Evolutionary conservation across 2,797 vertebrate genomes (phyloP), one percentile per base, ranked within the genome.

Genomic region (Gallinago nigripennis): DNA sequence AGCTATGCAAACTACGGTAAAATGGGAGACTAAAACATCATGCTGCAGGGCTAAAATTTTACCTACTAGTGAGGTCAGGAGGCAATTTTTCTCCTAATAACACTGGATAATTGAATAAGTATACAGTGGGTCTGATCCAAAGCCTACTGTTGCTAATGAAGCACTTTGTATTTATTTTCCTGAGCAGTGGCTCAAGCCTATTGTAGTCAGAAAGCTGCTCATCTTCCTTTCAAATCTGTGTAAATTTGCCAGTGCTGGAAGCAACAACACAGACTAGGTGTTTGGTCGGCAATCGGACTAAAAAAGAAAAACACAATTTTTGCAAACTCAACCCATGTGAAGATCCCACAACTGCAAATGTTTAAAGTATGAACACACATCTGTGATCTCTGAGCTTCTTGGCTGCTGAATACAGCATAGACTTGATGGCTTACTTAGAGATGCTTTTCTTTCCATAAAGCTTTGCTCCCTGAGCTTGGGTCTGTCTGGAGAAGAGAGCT

Each of bases 31-130:
- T 66, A 65, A 90, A 91, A 54, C 20, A 25, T 92, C 72, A 58
- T 31, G 63, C 82, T 93, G 13, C 53, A 85, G 57, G 88, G 82
- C 54, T 95, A 92, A 57, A 78, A 85, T 83, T 92, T 93, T 91
- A 90, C 63, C 46, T 92, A 20, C 54, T 21, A 46, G 19, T 70
- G 77, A 94, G 56, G 54, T 9, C 82, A 77, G 76, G 65, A 92
- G 94, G 48, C 37, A 90, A 41, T 94, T 93, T 92, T 95, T 85
- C 64, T 91, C 58, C 48, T 72, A 80, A 64, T 73, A 48, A 61
- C 31, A 45, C 31, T 71, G 19, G 45, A 68, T 79, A 94, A 95
- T 77, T 95, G 85, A 61, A 31, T 88, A 93, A 87, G 48, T 95
- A 86, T 70, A 78, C 58, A 68, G 56, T 30, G 23, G 13, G 43